Evolutionary conservation across 2,888 invertebrate species (phyloP), one percentile per base, ranked within the genome.

Genomic region (Trichopria drosophilae): DNA sequence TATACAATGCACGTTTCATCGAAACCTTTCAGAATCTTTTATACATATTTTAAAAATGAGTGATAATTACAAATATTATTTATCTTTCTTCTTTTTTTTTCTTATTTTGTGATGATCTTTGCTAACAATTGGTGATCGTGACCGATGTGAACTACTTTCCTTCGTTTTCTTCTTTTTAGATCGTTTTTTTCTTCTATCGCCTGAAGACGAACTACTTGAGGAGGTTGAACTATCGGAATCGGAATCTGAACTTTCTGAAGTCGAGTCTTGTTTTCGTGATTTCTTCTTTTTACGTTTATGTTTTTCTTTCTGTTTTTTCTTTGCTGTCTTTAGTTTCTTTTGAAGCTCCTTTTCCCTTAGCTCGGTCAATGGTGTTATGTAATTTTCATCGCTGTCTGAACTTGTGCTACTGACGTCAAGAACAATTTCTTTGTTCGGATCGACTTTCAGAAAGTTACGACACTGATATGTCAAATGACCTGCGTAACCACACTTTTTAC

Each of bases 401-500:
- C 93, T 94, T 4, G 95, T 96, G 65, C 94, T 94, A 70, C 93
- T 93, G 1, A 96, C 91, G 73, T 96, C 96, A 48, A 96, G 75
- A 2, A 96, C 88, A 64, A 91, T 88, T 70, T 94, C 95, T 72
- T 92, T 93, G 69, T 91, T 88, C 1, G 95, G 94, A 70, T 96
- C 93, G 19, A 94, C 85, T 82, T 94, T 92, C 49, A 95, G 85
- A 75, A 96, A 95, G 76, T 97, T 97, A 64, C 95, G 81, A 70
- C 96, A 97, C 73, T 97, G 96, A 75, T 89, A 96, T 10, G 97
- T 96, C 64, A 97, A 81, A 76, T 97, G 96, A 1, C 96, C 96
- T 54, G 93, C 90, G 77, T 95, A 95, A 60, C 96, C 95, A 80
- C 95, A 96, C 77, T 93, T 94, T 73, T 90, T 93, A 73, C 95